Base-by-base conservation (phyloP, 1,140 invertebrate genomes). In the Brachionus koreanus region DNA sequence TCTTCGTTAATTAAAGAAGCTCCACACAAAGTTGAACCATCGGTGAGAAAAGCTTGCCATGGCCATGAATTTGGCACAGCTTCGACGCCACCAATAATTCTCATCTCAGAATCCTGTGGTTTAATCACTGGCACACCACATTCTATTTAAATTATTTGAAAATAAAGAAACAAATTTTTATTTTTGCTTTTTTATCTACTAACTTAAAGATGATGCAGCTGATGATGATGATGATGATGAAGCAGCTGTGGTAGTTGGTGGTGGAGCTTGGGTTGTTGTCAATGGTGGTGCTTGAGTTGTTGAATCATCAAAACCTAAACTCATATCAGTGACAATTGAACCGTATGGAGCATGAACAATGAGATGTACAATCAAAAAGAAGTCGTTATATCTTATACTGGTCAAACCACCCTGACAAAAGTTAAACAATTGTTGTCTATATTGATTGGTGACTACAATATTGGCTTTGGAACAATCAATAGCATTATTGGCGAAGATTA, bases 31-130 rank as follows among this genome's bases (percentile, higher is more conserved):
- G n/a, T 42, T 13, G 25, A 12, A n/a, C 49, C 49, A 42, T 79
- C 61, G 25, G 76, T 79, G 9, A 79, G 35, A 42, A 79, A 79
- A 35, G 81, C 82, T 76, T 84, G 83, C 83, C 83, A 84, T 43
- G 83, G 83, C 74, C 75, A 84, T 29, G 72, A 81, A 72, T 83
- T 75, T 25, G 83, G 63, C n/a, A 63, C 39, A n/a, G 67, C 67
- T 57, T 69, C 83, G 19, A 81, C 65, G n/a, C 83, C 83, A 43
- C 83, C 83, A 57, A 83, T 29, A 65, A 83, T 83, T 12, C 83
- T 72, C 39, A 69, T 67, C 33, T 67, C 83, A 61, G 69, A 46
- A 16, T 74, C 69, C 0, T 69, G 5, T 69, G 69, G 42, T 25
- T 19, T 23, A 46, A 46, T 23, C 4, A 16, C 12, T 43, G 69